Percentiles rank a stretch among this genome's conserved stretches.
Evolutionary conservation across 2,797 vertebrate genomes (phyloP).

Genomic region (Lerista edwardsae): DNA sequence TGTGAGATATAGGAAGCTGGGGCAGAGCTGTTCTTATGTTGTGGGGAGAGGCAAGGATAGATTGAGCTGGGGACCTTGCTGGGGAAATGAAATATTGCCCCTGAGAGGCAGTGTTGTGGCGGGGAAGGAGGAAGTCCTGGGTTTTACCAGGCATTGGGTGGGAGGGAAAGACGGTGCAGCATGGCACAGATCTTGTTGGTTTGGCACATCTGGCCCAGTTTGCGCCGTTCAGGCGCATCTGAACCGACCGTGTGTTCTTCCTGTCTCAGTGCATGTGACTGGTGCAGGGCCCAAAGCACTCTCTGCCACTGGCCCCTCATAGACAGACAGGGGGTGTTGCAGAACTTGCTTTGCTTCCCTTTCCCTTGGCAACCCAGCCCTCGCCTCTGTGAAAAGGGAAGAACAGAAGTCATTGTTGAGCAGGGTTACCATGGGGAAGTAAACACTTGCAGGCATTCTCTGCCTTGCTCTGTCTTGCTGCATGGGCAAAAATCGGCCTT

Average conservation of each 20-base stretch:
- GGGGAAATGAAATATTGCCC: background rate
- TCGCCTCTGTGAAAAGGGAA: constrained; percentile 11
- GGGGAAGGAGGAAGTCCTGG: no score
- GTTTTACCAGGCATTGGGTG: background rate
- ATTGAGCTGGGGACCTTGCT: rapidly evolving
- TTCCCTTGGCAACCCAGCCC: constrained; percentile 12
- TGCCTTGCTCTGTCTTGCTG: no score
- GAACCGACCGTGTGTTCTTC: background rate
- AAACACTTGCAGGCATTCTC: constrained; percentile 10
- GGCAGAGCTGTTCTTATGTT: no score
- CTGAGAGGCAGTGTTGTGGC: no score
- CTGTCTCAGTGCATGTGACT: background rate
- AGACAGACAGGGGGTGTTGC: background rate
- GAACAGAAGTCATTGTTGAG: constrained; percentile 25
- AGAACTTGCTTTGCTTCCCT: constrained; percentile 25
- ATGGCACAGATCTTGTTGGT: background rate
- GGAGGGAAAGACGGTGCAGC: background rate
- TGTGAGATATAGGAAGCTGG: no score
- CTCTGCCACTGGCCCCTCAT: background rate
- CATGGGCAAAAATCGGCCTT: background rate
- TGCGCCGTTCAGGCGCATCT: background rate
- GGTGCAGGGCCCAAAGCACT: background rate
- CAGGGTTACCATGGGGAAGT: constrained; percentile 55
- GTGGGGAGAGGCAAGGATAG: rapidly evolving
- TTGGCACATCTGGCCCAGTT: no score